These are phyloP conservation scores for Platycercus adscitus DNA, from an alignment of 2,113 vertebrate species.

Conservation along the genomic window DNA sequence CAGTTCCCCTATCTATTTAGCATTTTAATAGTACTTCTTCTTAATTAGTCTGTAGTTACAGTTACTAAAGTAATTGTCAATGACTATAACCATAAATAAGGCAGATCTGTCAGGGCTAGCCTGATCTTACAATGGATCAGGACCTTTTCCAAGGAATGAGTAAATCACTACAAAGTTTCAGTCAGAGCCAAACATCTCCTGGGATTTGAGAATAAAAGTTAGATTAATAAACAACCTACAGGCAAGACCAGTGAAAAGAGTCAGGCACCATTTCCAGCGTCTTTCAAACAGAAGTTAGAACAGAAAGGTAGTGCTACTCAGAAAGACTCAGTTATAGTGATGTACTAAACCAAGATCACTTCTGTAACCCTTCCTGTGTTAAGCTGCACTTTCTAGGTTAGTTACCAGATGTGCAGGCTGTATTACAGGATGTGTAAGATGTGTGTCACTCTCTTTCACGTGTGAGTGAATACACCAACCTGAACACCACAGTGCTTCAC, in stretches of 20 bases:
- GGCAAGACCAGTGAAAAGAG: background rate
- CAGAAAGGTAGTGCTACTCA: background rate
- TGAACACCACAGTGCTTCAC: background rate
- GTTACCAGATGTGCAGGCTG: fast-evolving
- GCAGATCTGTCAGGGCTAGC: background rate
- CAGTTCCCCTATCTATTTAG: conserved; percentile 62
- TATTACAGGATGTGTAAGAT: fast-evolving
- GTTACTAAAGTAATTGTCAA: conserved; percentile 62
- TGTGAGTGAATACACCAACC: background rate
- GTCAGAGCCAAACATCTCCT: background rate
- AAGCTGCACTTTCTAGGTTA: background rate
- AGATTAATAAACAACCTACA: background rate
- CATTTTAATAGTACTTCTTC: conserved; percentile 48
- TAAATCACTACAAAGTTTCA: background rate
- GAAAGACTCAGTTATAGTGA: background rate
- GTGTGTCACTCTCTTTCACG: background rate
- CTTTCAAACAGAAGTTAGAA: background rate
- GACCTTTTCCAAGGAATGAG: background rate
- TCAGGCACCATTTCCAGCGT: background rate
- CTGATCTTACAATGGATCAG: background rate
- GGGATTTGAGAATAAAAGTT: background rate
- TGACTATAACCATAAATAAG: conserved; percentile 54
- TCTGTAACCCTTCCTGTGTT: background rate
- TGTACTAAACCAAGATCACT: background rate
- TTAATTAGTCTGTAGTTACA: conserved; percentile 67